Percentiles rank a stretch among this genome's conserved stretches.
Conservation (phyloP, 2,113 vertebrate genomes). For the Anolis sagrei region DNA sequence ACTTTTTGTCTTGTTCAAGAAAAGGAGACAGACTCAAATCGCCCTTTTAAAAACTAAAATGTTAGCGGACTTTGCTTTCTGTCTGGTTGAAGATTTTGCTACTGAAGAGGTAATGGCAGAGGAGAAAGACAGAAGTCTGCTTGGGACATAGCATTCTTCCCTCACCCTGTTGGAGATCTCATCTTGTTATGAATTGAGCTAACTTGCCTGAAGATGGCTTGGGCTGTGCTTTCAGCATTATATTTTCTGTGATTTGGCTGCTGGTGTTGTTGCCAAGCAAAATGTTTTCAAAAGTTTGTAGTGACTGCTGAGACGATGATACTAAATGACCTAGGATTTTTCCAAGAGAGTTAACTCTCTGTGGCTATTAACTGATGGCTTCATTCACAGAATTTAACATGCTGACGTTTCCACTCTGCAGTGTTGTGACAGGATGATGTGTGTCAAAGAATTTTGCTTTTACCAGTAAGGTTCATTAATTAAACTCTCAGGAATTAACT, state of each 20-base stretch:
- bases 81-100: background rate
- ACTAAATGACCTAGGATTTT: slow-evolving; percentile 61
- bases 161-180: background rate
- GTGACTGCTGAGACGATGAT: slow-evolving; percentile 33
- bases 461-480: slow-evolving; percentile 91
- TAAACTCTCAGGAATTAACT: slow-evolving; percentile 94
- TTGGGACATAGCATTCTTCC: slow-evolving; percentile 21
- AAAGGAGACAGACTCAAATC: slow-evolving; percentile 35
- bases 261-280: slow-evolving; percentile 28
- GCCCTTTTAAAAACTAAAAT: slow-evolving; percentile 15
- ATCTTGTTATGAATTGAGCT: slow-evolving; percentile 6
- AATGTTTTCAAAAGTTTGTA: slow-evolving; percentile 33
- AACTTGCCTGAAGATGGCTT: slow-evolving; percentile 13
- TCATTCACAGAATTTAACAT: slow-evolving; percentile 60
- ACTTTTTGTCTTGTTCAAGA: slow-evolving; percentile 34
- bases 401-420: slow-evolving; percentile 58
- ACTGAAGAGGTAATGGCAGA: slow-evolving; percentile 19
- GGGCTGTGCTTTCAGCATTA: slow-evolving; percentile 50
- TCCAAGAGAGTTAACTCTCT: slow-evolving; percentile 58
- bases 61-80: slow-evolving; percentile 19
- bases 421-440: slow-evolving; percentile 76
- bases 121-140: slow-evolving; percentile 26
- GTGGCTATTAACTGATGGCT: slow-evolving; percentile 46
- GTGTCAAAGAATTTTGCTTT: slow-evolving; percentile 78
- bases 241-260: slow-evolving; percentile 54